phyloP scores from a whole-genome alignment of 1,140 invertebrate genomes.

The Meteorus sp. region DNA sequence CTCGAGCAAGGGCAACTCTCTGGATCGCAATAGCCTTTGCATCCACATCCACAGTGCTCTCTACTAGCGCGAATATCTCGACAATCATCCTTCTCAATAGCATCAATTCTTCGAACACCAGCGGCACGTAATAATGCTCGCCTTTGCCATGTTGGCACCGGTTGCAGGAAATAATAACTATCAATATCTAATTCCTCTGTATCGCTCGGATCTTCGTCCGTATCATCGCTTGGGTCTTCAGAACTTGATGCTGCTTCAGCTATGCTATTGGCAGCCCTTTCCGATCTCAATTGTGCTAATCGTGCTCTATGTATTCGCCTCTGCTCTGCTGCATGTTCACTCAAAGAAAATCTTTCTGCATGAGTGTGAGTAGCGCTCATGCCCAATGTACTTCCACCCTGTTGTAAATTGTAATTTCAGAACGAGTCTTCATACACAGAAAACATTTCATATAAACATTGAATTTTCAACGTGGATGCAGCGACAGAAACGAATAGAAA shows the following conservation, averaged over 20 bases:
- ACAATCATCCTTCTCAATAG: slow-evolving; percentile 92
- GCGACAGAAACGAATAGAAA: slow-evolving; percentile 1
- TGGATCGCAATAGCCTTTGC: slow-evolving; percentile 92
- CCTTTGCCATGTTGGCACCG: slow-evolving; percentile 89
- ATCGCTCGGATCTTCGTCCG: slow-evolving; percentile 81
- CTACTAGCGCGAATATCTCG: slow-evolving; percentile 87
- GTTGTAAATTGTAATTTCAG: too few species aligned
- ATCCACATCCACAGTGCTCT: slow-evolving; percentile 94
- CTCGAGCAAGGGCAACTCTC: slow-evolving; percentile 92
- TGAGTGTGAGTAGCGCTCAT: slow-evolving; percentile 88
- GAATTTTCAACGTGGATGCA: slow-evolving; percentile 5
- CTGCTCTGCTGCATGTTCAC: slow-evolving; percentile 86
- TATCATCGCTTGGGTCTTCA: slow-evolving; percentile 72
- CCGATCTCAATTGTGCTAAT: slow-evolving; percentile 74
- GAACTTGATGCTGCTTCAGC: slow-evolving; percentile 53
- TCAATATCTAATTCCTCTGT: slow-evolving; percentile 86
- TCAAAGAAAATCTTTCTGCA: slow-evolving; percentile 73
- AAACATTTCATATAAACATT: slow-evolving; percentile 1
- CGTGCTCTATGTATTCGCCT: slow-evolving; percentile 81
- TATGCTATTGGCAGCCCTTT: slow-evolving; percentile 58
- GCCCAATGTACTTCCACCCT: slow-evolving; percentile 93
- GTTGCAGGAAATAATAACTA: slow-evolving; percentile 91
- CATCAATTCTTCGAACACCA: slow-evolving; percentile 92
- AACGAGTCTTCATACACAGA: too few species aligned
- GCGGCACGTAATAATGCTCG: slow-evolving; percentile 82